These are phyloP conservation scores for Crypturellus tataupa DNA, from an alignment of 2,797 vertebrate species.

Conservation along the genomic window DNA sequence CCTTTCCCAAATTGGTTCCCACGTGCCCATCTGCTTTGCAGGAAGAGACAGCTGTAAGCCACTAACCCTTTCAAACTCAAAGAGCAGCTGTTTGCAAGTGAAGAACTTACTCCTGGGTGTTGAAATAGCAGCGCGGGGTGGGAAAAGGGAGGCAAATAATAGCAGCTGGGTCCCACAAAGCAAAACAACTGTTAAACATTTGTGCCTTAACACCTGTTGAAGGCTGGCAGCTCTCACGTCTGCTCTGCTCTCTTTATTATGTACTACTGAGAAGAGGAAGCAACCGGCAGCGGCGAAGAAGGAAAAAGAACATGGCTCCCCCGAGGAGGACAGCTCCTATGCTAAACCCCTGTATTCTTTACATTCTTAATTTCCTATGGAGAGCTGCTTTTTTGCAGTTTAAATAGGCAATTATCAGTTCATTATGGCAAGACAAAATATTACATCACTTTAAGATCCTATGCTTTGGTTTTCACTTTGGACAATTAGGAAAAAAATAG, in stretches of 20 bases:
- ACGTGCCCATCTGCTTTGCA: background rate
- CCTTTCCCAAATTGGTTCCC: background rate
- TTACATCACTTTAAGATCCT: background rate
- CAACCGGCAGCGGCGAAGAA: background rate
- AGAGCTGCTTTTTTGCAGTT: background rate
- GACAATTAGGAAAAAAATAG: background rate
- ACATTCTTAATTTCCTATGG: background rate
- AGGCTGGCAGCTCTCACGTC: background rate
- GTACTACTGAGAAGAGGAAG: background rate
- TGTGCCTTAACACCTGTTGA: background rate
- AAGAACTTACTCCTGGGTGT: background rate
- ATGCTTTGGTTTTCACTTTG: background rate
- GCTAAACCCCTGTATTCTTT: background rate
- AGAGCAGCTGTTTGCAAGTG: background rate
- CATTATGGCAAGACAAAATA: background rate
- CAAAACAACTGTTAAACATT: background rate
- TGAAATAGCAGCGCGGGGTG: background rate
- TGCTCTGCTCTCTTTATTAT: background rate
- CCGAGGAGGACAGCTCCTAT: background rate
- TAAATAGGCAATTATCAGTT: background rate
- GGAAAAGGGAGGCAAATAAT: background rate
- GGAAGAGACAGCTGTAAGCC: background rate
- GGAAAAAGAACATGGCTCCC: background rate
- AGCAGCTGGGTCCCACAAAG: background rate
- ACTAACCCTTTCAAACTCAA: conserved; percentile 5